Conservation (phyloP, 2,113 vertebrate genomes). For the Tautogolabrus adspersus region DNA sequence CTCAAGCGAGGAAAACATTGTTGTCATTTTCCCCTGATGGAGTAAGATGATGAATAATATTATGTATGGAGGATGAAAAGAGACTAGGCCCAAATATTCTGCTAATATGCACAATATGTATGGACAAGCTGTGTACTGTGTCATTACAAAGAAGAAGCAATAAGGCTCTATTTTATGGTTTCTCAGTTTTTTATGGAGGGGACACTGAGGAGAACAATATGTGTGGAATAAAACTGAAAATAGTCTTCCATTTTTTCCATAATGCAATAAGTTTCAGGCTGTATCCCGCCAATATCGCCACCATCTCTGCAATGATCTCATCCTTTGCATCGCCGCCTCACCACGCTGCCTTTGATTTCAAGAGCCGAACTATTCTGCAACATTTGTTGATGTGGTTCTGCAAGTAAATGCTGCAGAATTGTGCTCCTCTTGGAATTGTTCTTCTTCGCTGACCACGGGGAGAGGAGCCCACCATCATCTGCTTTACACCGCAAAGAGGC, state of each 20-base stretch:
- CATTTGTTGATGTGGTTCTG: constrained; percentile 86
- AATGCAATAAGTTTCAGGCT: constrained; percentile 63
- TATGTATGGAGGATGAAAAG: constrained; percentile 11
- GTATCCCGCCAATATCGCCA: constrained; percentile 52
- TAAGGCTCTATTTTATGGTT: constrained; percentile 30
- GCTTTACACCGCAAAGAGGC: constrained; percentile 41
- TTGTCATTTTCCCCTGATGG: constrained; percentile 18
- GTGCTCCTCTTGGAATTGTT: constrained; percentile 86
- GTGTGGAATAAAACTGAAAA: constrained; percentile 59
- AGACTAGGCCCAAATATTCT: background rate
- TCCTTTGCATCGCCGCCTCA: constrained; percentile 75
- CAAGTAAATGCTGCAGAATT: constrained; percentile 87
- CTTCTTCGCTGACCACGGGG: constrained; percentile 76
- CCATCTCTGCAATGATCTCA: constrained; percentile 70
- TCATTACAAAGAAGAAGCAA: constrained; percentile 45
- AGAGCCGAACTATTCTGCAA: constrained; percentile 87
- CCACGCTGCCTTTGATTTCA: constrained; percentile 82
- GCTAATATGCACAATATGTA: constrained; percentile 13
- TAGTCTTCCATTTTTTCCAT: constrained; percentile 57
- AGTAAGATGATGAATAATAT: constrained; percentile 31
- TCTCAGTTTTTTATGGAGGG: constrained; percentile 26
- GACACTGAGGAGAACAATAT: constrained; percentile 27
- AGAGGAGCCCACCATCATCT: constrained; percentile 68
- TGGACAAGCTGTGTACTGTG: constrained; percentile 32
- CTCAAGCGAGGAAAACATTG: constrained; percentile 10